phyloP scores from a whole-genome alignment of 2,888 invertebrate genomes.

The Netelia melanura region DNA sequence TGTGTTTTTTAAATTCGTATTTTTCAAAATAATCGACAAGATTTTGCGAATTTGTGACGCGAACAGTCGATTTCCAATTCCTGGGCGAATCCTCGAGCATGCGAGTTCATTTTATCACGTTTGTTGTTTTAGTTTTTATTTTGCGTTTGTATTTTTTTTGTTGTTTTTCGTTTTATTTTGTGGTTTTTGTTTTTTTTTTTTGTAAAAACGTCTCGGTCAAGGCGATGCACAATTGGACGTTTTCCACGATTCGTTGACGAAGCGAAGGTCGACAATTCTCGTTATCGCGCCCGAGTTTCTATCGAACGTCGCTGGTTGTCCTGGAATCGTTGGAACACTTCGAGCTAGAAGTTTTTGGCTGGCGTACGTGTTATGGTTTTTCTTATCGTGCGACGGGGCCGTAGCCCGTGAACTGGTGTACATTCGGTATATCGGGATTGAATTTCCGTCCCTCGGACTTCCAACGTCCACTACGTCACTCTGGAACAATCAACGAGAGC shows the following conservation, averaged over 20 bases:
- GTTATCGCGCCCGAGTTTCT: neutral
- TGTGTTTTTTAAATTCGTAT: no score
- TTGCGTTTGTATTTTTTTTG: neutral
- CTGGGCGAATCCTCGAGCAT: constrained; percentile 24
- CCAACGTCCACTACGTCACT: neutral
- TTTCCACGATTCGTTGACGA: constrained; percentile 16
- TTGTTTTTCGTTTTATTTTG: neutral
- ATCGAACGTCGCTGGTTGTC: neutral
- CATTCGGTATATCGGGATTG: constrained; percentile 39
- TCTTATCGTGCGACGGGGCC: constrained; percentile 39
- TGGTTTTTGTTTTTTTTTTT: neutral
- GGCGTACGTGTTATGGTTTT: neutral
- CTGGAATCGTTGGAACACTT: constrained; percentile 30
- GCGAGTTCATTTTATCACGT: constrained; percentile 36
- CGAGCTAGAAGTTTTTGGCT: constrained; percentile 6
- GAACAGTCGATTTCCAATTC: constrained; percentile 40
- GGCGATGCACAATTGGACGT: neutral
- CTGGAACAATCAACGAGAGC: constrained; percentile 45
- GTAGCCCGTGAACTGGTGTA: constrained; percentile 47
- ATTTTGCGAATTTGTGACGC: constrained; percentile 18
- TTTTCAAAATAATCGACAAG: no score
- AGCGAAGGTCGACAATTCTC: neutral
- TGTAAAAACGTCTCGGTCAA: neutral
- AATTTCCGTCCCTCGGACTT: neutral
- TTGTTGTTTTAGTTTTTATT: neutral